Evolutionary conservation across 2,797 vertebrate species (phyloP), one percentile per base, ranked within the genome.

Genomic region (Parambassis ranga): DNA sequence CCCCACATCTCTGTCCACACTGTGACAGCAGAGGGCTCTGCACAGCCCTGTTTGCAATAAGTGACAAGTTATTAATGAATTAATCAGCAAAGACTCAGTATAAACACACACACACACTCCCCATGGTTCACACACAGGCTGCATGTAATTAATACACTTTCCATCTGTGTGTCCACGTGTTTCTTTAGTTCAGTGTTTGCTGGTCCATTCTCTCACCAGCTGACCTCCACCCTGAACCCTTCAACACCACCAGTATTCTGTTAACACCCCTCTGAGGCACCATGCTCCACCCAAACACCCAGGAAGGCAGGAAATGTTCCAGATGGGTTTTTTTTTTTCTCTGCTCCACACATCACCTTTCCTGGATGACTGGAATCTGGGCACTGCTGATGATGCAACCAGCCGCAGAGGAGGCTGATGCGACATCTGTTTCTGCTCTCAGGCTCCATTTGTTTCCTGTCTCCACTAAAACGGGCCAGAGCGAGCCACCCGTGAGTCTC

Each of bases 361-460:
- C 41, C 46, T 52, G 31, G 19, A 58, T 63, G 42, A n/a, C 36
- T 13, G 36, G 48, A 48, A 60, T 49, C 24, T 53, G 47, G 58
- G 60, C 46, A 32, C 15, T 22, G 60, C 2, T 32, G 71, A 36
- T 86, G 78, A 88, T 71, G 82, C 77, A 86, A 74, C 56, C 55
- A 30, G 35, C 44, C 63, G 11, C 46, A 44, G 62, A 58, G 24
- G 57, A 69, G 70, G 18, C 48, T 32, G 71, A 47, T 14, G 28
- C 20, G 28, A 84, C 81, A 80, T 87, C 83, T 83, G 83, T 69
- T 81, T 71, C 77, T 78, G 61, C 66, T 75, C 81, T 79, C 82
- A 82, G 74, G 5, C 77, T 63, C 65, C 67, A 42, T 77, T 70
- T 57, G 69, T 56, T 47, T 71, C 52, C 36, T 24, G 53, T 23